Base-by-base conservation (phyloP, 2,888 invertebrate species). In the Scaptomyza flava region DNA sequence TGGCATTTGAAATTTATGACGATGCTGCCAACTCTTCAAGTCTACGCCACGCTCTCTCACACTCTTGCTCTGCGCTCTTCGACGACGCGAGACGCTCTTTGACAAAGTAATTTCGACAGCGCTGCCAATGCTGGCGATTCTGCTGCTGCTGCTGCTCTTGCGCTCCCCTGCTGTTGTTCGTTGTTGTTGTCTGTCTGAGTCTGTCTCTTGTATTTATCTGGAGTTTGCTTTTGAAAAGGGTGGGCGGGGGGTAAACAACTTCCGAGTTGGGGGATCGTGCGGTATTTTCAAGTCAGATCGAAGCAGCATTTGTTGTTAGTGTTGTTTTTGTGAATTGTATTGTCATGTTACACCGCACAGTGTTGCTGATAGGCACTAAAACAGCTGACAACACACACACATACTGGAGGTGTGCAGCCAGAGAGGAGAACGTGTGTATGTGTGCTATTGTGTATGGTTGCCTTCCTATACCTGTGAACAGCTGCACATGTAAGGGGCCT, bases 1-100 rank as follows among this genome's bases (percentile, higher is more conserved):
- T 87, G 67, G 69, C 81, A 77, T 80, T 86, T 61, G 47, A 69
- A 83, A 81, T 81, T 81, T 83, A 86, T 83, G 77, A 53, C 65
- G 68, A 77, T 58, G 69, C 38, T 56, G 72, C 47, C 43, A 47
- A 47, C 84, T 64, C 73, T 68, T 30, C 9, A 47, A 52, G 30
- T 38, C 53, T 17, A 38, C 4, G 31, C 47, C 48, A 23, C 61
- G 47, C 61, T 57, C 51, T 34, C 58, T n/a, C 50, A 45, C 57
- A 9, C 52, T 50, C 42, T 20, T 20, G 17, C 36, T 41, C 36
- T 42, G 45, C 50, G 52, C 73, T 73, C 76, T 73, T 70, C 8
- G 23, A 38, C 33, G 52, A 48, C 46, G 60, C 73, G 9, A 12
- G 8, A 36, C 45, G 52, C 73, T 73, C 76, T 73, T 70, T 20